Evolutionary conservation across 2,797 vertebrate genomes (phyloP), one percentile per base, ranked within the genome.

Genomic region (Apodemus agrarius): DNA sequence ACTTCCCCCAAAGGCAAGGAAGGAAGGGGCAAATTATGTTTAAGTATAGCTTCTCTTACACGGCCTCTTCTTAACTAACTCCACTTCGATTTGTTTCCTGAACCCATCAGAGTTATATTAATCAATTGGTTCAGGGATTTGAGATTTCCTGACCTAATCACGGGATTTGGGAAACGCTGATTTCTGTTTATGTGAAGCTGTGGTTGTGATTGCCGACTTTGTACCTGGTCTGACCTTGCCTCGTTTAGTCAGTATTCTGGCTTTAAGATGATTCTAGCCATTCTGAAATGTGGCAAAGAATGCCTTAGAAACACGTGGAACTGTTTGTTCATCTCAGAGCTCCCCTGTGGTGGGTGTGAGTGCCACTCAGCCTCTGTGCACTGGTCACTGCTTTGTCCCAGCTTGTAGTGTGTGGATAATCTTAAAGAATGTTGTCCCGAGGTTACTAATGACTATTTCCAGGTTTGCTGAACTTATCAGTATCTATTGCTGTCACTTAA

Each of bases 61-160:
- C 43, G 43, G 74, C 57, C 85, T n/a, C 78, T 79, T 89, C 63
- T 76, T 80, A 19, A 61, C 34, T 31, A 63, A 49, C 67, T 46
- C n/a, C 40, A 65, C 40, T 69, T 29, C 16, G 4, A 91, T 97
- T 95, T 92, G 54, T 91, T 98, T 98, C 83, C 96, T 87, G 93
- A 81, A 11, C 26, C 94, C 94, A 85, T 97, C 80, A 13, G 49
- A 69, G 93, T 82, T 88, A 11, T 96, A 96, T 98, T 97, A 96
- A 97, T 95, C 93, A 69, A 14, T 97, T 98, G 87, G 92, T 95
- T 98, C 49, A 78, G 93, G 91, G 89, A 93, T 94, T 96, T 97
- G 96, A 97, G 93, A 97, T 97, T 97, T 98, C 96, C 97, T 97
- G 95, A 93, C 80, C 94, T 97, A 97, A 97, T 97, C 96, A 98